Evolutionary conservation across 2,113 vertebrate genomes (phyloP).

Genomic region (Scolopax mira): DNA sequence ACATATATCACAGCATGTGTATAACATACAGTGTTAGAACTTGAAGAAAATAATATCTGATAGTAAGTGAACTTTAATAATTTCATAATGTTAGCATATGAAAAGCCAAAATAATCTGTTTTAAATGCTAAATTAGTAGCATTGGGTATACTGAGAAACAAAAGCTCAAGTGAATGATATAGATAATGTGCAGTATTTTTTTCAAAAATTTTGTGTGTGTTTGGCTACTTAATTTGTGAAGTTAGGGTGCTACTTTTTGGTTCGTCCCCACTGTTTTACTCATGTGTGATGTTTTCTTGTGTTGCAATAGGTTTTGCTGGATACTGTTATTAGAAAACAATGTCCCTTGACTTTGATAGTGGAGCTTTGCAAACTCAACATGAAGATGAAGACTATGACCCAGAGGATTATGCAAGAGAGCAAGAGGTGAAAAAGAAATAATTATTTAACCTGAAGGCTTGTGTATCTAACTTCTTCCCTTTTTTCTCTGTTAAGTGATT

Average conservation of each 20-base stretch:
- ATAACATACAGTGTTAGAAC: background rate
- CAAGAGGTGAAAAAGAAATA: slow-evolving; percentile 73
- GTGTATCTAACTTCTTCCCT: background rate
- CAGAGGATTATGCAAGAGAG: slow-evolving; percentile 81
- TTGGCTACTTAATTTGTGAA: background rate
- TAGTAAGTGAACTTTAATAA: background rate
- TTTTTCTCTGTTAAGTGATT: background rate
- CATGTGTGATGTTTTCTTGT: background rate
- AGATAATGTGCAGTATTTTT: background rate
- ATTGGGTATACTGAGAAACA: background rate
- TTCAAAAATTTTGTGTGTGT: background rate
- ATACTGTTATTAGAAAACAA: slow-evolving; percentile 19
- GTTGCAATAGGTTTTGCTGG: background rate
- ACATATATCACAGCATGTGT: accelerated
- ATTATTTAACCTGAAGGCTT: background rate
- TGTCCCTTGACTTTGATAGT: slow-evolving; percentile 82
- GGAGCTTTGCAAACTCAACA: slow-evolving; percentile 74
- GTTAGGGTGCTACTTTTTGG: background rate
- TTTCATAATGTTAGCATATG: background rate
- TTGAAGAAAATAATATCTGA: background rate
- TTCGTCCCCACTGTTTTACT: background rate
- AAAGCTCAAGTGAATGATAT: background rate
- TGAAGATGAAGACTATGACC: slow-evolving; percentile 78
- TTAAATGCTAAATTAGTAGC: background rate
- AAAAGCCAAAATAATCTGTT: background rate